Percentiles rank a stretch among this genome's conserved stretches.
Conservation (phyloP, 1,140 invertebrate genomes). For the Anagrus nilaparvatae region DNA sequence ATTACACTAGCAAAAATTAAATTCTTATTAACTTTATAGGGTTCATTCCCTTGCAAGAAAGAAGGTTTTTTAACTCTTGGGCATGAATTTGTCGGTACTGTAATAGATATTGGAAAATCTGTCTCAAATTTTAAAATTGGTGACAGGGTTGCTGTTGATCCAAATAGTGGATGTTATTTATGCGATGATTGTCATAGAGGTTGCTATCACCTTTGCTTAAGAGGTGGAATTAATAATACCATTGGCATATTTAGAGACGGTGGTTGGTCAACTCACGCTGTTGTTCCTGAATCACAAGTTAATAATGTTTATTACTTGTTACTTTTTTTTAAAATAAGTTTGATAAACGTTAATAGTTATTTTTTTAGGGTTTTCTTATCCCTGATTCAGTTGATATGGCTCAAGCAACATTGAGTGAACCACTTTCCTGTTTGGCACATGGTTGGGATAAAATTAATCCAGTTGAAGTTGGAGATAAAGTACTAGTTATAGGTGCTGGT, state of each 20-base stretch:
- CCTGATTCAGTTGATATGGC: constrained; percentile 27
- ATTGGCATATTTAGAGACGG: constrained; percentile 56
- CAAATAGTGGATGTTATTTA: constrained; percentile 52
- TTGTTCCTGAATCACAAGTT: constrained; percentile 51
- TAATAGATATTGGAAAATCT: constrained; percentile 46
- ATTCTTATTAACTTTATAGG: constrained; percentile 35
- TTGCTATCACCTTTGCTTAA: constrained; percentile 50
- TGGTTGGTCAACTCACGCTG: constrained; percentile 54
- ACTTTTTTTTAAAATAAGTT: background rate
- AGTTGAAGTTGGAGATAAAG: constrained; percentile 46
- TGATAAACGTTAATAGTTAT: background rate
- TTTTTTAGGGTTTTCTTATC: constrained; percentile 27
- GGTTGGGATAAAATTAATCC: constrained; percentile 52
- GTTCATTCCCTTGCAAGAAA: constrained; percentile 51
- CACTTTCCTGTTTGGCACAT: constrained; percentile 56
- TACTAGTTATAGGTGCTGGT: constrained; percentile 57
- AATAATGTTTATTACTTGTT: constrained; percentile 4
- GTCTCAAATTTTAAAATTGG: constrained; percentile 51
- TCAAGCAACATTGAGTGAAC: constrained; percentile 51
- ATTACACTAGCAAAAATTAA: background rate
- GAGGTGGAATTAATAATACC: constrained; percentile 50
- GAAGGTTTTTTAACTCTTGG: constrained; percentile 48
- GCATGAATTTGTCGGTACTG: constrained; percentile 59
- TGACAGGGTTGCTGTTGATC: constrained; percentile 55
- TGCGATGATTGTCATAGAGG: constrained; percentile 50